Base-by-base conservation (phyloP, 2,888 invertebrate species). In the Melipona beecheii region DNA sequence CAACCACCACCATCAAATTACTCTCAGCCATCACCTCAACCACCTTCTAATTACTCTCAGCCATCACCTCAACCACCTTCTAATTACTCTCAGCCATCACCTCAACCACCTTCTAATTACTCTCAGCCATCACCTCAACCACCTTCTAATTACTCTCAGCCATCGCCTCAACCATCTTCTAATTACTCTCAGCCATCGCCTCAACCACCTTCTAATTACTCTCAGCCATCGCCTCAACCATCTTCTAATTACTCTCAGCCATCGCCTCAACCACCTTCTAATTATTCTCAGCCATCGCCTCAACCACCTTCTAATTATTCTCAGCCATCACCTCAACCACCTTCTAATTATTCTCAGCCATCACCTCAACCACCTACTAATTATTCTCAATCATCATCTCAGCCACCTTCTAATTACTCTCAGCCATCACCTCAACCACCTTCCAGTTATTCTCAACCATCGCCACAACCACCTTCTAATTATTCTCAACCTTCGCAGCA, bases 31-130 rank as follows among this genome's bases (percentile, higher is more conserved):
- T 87, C 81, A 36, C 85, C 90, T 52, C 92, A 87, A 75, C 90
- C 88, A 79, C 91, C 92, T 74, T 93, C 94, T 79, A 95, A 94
- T 81, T 95, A 95, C 50, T 94, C 95, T 81, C 92, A 89, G n/a
- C 49, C 86, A 2, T 90, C 89, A 31, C 86, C 90, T 4, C 89
- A 87, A 75, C 74, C 93, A 52, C 92, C 88, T 1, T 31, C 83
- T 15, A 74, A 70, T 84, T 95, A 95, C 81, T 92, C 93, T 4
- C 95, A 94, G 77, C 87, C 92, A 1, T 91, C 93, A 6, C 93
- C 93, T 43, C 94, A 93, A 72, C 83, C 89, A 76, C 73, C 90
- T 77, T 31, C 91, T 70, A 64, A 92, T 71, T 87, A 85, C 9
- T 87, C 87, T 52, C 87, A 87, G 1, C 21, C 83, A 4, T 87